Evolutionary conservation across 2,888 invertebrate genomes (phyloP).

Genomic region (Helleia helle): DNA sequence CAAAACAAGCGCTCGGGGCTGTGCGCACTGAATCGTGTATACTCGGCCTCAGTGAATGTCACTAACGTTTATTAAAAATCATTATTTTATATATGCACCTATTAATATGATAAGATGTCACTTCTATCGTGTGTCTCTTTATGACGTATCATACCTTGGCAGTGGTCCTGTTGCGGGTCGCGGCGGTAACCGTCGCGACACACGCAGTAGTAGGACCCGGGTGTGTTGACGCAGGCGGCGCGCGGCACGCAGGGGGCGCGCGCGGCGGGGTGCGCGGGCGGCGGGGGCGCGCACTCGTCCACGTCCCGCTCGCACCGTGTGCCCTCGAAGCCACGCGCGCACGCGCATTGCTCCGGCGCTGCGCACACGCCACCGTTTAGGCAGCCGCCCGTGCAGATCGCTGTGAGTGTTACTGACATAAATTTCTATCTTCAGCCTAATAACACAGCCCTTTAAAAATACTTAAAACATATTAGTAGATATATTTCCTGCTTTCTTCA

Average conservation of each 20-base stretch:
- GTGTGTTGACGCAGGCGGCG: conserved; percentile 89
- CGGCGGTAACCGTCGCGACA: conserved; percentile 84
- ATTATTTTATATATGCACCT: too few species aligned
- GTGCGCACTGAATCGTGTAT: too few species aligned
- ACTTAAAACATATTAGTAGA: too few species aligned
- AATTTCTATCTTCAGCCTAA: too few species aligned
- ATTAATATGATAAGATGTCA: too few species aligned
- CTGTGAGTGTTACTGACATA: too few species aligned
- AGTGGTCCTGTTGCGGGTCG: conserved; percentile 73
- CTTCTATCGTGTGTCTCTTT: too few species aligned
- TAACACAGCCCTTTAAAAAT: too few species aligned
- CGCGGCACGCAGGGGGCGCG: conserved; percentile 82
- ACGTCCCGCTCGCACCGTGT: conserved; percentile 88
- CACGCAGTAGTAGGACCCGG: conserved; percentile 92
- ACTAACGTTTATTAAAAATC: too few species aligned
- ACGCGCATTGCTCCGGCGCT: conserved; percentile 84
- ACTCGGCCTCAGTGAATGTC: too few species aligned
- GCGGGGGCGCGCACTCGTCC: conserved; percentile 85
- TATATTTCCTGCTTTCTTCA: too few species aligned
- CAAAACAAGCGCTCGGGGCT: too few species aligned
- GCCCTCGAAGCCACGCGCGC: conserved; percentile 87
- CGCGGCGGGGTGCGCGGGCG: conserved; percentile 79
- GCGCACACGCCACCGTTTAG: conserved; percentile 88
- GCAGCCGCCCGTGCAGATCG: conserved; percentile 85
- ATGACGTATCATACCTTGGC: conserved; percentile 75